phyloP scores from a whole-genome alignment of 2,797 vertebrate species.

The Bucorvus abyssinicus region DNA sequence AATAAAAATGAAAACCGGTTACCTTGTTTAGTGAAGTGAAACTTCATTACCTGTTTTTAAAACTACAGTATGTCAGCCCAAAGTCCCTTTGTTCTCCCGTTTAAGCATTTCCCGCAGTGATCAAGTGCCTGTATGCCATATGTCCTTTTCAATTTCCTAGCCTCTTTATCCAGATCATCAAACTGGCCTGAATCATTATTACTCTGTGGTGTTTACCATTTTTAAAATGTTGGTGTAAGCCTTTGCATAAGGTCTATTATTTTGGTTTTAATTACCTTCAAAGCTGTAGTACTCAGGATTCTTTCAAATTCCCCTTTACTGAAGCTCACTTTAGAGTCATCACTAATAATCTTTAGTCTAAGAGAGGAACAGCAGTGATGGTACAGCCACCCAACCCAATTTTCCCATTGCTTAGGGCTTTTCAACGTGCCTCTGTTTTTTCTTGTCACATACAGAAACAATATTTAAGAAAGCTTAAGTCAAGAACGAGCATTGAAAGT shows the following conservation, averaged over 20 bases:
- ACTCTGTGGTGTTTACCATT: neutral
- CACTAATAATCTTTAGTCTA: neutral
- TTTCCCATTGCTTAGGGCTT: neutral
- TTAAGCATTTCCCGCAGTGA: neutral
- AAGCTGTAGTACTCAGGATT: neutral
- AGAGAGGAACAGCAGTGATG: neutral
- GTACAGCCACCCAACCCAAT: neutral
- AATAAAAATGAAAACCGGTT: neutral
- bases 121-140: neutral
- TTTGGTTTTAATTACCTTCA: neutral
- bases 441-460: neutral
- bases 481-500: neutral
- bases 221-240: neutral
- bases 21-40: neutral
- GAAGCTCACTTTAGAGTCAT: neutral
- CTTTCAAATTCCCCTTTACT: neutral
- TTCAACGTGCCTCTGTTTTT: neutral
- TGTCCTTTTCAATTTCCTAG: neutral
- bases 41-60: neutral
- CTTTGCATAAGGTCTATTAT: neutral
- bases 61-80: neutral
- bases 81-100: neutral
- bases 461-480: slow-evolving; percentile 5
- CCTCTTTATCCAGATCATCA: neutral
- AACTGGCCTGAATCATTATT: neutral